phyloP scores from a whole-genome alignment of 2,888 invertebrate species.

The Venustoraphidia nigricollis region DNA sequence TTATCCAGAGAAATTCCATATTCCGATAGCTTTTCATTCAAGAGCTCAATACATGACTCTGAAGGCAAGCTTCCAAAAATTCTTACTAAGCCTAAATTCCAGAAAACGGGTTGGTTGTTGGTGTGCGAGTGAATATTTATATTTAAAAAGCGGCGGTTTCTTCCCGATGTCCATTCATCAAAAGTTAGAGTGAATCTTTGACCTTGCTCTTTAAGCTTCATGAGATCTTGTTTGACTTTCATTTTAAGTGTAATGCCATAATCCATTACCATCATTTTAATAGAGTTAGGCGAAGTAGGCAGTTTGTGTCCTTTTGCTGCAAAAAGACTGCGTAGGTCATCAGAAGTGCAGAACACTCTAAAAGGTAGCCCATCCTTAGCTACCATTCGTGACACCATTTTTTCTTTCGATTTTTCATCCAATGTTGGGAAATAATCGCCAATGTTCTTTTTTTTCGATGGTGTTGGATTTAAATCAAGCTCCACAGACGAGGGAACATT shows the following conservation, averaged over 20 bases:
- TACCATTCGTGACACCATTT: constrained; percentile 7
- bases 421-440: constrained; percentile 3
- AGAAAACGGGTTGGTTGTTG: constrained; percentile 2
- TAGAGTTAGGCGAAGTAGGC: constrained; percentile 1
- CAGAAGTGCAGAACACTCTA: constrained; percentile 4
- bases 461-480: neutral
- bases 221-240: neutral
- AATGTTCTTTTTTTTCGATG: neutral
- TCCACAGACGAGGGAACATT: neutral
- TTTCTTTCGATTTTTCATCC: constrained; percentile 1
- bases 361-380: constrained; percentile 6
- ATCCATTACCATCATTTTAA: constrained; percentile 5
- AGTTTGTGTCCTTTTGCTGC: constrained; percentile 3
- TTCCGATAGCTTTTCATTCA: constrained; percentile 8
- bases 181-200: too few relatives aligned
- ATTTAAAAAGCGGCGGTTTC: too few relatives aligned
- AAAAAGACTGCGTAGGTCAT: constrained; percentile 4
- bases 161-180: too few relatives aligned
- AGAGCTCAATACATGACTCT: constrained; percentile 8
- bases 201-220: too few relatives aligned
- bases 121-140: too few relatives aligned
- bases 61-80: constrained; percentile 13
- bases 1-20: constrained; percentile 12
- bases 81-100: constrained; percentile 11
- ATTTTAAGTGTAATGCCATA: constrained; percentile 1